These are phyloP conservation scores for Cephalopholis sonnerati DNA, from an alignment of 2,113 vertebrate species.

Conservation along the genomic window DNA sequence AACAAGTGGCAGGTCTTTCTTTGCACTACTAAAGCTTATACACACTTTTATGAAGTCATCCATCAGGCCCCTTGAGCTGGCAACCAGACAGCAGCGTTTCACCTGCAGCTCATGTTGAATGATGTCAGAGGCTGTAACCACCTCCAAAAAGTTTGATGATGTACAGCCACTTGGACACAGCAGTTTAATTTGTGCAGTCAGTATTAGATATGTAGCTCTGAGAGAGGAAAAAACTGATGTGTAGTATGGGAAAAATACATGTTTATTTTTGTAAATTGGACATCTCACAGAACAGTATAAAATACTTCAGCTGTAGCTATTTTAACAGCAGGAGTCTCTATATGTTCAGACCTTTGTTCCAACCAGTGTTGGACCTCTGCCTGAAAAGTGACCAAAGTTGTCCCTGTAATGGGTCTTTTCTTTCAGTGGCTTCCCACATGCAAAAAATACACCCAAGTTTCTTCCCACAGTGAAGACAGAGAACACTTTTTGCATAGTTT, in stretches of 20 bases:
- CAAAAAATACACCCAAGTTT: no score
- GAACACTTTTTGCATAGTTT: no score
- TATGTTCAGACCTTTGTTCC: neutral
- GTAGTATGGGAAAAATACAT: neutral
- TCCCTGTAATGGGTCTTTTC: neutral
- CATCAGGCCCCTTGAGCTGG: constrained; percentile 26
- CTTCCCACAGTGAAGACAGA: neutral
- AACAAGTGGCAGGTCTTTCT: constrained; percentile 4
- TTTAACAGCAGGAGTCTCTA: neutral
- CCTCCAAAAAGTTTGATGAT: constrained; percentile 25
- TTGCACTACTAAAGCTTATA: constrained; percentile 7
- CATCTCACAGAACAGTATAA: neutral
- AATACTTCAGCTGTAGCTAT: neutral
- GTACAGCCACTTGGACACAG: neutral
- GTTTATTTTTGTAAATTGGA: no score
- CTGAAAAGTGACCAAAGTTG: neutral
- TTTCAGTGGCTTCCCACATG: neutral
- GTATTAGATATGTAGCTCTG: neutral
- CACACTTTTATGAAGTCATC: constrained; percentile 46
- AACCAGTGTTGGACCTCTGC: neutral
- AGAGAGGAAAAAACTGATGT: neutral
- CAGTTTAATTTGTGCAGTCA: no score
- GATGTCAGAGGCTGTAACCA: constrained; percentile 34
- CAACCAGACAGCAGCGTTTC: constrained; percentile 40
- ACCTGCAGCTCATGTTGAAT: constrained; percentile 37